Conservation (phyloP, 2,888 invertebrate species). For the Acanthoscelides obtectus region DNA sequence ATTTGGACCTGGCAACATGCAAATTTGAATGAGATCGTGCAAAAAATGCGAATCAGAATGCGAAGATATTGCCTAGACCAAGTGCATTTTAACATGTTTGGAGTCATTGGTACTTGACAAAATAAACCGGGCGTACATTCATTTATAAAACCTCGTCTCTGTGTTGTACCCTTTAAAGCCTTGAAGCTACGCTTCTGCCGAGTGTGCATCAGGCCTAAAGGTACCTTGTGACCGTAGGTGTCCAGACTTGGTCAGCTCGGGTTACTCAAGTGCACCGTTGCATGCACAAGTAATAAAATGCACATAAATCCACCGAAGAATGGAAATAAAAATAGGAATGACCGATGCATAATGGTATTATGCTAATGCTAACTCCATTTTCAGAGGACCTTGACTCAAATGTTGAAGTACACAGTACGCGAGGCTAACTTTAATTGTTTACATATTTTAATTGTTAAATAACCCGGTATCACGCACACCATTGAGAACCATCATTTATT, state of each 20-base stretch:
- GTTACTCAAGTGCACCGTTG: not conserved
- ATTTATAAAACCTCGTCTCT: no score
- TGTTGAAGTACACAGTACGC: not conserved
- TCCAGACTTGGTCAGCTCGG: not conserved
- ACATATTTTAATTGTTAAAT: not conserved
- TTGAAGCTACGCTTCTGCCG: no score
- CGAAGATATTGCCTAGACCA: no score
- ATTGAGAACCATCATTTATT: not conserved
- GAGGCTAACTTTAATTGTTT: not conserved
- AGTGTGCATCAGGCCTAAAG: no score
- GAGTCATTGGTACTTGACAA: no score
- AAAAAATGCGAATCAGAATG: no score
- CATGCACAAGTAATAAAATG: not conserved
- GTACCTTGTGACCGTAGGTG: not conserved
- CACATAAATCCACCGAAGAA: not conserved
- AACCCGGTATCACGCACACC: not conserved
- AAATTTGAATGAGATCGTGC: no score
- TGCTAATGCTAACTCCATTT: not conserved
- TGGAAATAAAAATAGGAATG: not conserved
- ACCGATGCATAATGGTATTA: not conserved
- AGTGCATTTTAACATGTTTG: no score
- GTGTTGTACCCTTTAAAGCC: no score
- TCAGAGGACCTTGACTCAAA: not conserved
- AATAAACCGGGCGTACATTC: no score
- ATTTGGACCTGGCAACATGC: no score